Evolutionary conservation across 2,888 invertebrate genomes (phyloP), one percentile per base, ranked within the genome.

Genomic region (Aleiodes testaceus): DNA sequence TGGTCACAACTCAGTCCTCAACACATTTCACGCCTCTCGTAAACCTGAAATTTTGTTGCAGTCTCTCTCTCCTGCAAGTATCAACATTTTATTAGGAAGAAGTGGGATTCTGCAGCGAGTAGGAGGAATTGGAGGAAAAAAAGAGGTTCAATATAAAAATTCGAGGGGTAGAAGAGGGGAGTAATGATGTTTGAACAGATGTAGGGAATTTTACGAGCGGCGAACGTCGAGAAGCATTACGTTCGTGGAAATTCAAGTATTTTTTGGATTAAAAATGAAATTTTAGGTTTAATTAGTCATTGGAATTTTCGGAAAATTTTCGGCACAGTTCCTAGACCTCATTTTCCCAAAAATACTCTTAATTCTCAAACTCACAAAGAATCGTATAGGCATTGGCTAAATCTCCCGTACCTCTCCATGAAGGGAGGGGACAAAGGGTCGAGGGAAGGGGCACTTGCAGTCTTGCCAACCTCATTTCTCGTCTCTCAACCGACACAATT

Each of bases 21-120:
- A 52, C 66, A 70, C 55, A 22, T 68, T 72, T 72, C 26, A 73
- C 71, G 74, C 65, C 73, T 73, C 77, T 77, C 77, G 72, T 77
- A 77, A 77, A 77, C 74, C 72, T 68, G 36, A 72, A 73, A 74
- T 69, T 77, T 77, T 77, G 77, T 77, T 77, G 77, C 73, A 45
- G 45, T 20, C 44, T 68, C 73, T 61, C 73, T 14, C 44, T 16
- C 22, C 22, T 73, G 36, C 59, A 9, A 14, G 36, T 14, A 16
- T 36, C 59, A 14, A 59, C 36, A 36, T 59, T 59, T 59, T 59
- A 59, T 59, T 59, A 36, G 59, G 42, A 26, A 30, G 30, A 55
- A 55, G 30, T 55, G 55, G 30, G 6, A 59, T 59, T 42, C 59
- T 16, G 59, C 14, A 9, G 36, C 36, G 18, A 36, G 59, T 59